Evolutionary conservation across 2,888 invertebrate species (phyloP), one percentile per base, ranked within the genome.

Genomic region (Portevinia maculata): DNA sequence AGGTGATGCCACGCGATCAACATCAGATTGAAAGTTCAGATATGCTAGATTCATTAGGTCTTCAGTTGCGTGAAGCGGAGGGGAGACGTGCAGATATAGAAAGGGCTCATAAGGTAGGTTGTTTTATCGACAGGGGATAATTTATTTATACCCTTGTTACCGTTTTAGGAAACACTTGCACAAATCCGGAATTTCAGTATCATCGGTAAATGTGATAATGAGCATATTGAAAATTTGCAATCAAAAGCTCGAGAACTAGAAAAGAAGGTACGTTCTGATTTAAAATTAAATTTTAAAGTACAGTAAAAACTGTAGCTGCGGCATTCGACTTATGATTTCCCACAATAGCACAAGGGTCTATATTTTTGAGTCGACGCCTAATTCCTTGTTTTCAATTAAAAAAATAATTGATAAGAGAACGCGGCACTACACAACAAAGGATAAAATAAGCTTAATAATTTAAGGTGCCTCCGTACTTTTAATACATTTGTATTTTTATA

Each of bases 161-260:
- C 5, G 6, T 75, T 86, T 69, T 86, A 94, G 84, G 96, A 96
- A 87, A 95, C 95, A 87, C 93, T 96, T 87, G 93, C 94, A 86
- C 94, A 94, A 89, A 92, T 94, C 86, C 93, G 94, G 84, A 89
- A 87, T 81, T 84, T 84, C 41, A 88, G 90, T 76, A 91, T 92
- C 78, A 92, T 92, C 86, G 91, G 92, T 79, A 88, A 92, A 86
- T 92, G 92, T 86, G 92, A 93, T 87, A 93, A 93, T 71, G 95
- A 96, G 86, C 92, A 93, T 39, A 91, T 94, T 79, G 94, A 94
- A 87, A 94, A 95, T 84, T 91, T 95, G 87, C 95, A 96, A 90
- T 96, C 96, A 53, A 93, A 96, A 87, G 96, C 96, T 62, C 93
- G 97, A 85, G 98, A 98, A 90, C 92, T 98, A 85, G 97, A 98